Percentiles rank a stretch among this genome's conserved stretches.
Evolutionary conservation across 2,888 invertebrate species (phyloP).

Genomic region (Drosophila austrosaltans): DNA sequence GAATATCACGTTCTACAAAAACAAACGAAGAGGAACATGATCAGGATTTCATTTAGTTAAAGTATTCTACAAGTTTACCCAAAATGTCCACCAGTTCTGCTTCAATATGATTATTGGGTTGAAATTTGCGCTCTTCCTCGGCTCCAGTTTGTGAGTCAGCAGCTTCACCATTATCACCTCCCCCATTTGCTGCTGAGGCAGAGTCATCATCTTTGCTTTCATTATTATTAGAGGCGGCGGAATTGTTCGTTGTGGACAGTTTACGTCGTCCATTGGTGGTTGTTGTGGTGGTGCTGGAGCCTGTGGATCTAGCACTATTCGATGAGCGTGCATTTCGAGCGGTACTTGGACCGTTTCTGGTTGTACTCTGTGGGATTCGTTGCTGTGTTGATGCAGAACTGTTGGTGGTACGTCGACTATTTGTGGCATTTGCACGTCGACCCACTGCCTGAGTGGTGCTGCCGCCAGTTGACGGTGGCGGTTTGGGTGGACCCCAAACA

Average conservation of each 20-base stretch:
- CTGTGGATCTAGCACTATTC: conserved; percentile 47
- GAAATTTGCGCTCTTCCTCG: conserved; percentile 94
- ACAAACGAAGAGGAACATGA: background rate
- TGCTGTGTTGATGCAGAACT: conserved; percentile 53
- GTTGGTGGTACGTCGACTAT: conserved; percentile 69
- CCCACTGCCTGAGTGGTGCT: conserved; percentile 72
- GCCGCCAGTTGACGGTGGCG: conserved; percentile 83
- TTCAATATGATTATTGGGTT: conserved; percentile 91
- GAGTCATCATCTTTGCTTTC: conserved; percentile 86
- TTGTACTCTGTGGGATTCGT: conserved; percentile 78
- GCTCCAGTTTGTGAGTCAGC: conserved; percentile 84
- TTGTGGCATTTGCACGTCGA: conserved; percentile 68
- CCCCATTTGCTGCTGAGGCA: conserved; percentile 82
- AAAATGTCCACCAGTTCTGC: conserved; percentile 96
- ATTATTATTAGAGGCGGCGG: conserved; percentile 26
- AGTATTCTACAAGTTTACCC: conserved; percentile 83
- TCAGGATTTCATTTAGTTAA: background rate
- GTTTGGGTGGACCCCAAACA: conserved; percentile 94
- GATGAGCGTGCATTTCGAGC: conserved; percentile 56
- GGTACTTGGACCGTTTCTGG: conserved; percentile 58
- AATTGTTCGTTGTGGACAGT: conserved; percentile 56
- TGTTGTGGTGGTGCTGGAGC: background rate
- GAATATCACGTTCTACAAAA: conserved; percentile 93
- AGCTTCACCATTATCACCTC: conserved; percentile 82
- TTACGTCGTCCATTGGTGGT: conserved; percentile 64